Evolutionary conservation across 2,797 vertebrate genomes (phyloP).

Genomic region (Amblyopsis hoosieri): DNA sequence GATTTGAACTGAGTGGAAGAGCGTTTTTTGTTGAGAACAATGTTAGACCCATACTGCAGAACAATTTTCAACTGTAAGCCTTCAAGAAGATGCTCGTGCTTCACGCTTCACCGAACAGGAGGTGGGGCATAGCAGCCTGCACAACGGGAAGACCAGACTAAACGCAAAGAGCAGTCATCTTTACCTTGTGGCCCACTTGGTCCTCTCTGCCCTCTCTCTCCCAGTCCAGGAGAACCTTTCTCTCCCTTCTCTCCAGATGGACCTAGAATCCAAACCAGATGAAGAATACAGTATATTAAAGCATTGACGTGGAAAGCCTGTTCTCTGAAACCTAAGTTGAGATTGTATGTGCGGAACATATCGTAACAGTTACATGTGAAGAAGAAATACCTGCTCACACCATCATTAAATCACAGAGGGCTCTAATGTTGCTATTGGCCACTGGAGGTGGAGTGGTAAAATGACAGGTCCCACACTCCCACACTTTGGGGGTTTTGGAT

Average conservation of each 20-base stretch:
- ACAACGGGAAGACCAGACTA: background rate
- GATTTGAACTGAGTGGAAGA: slow-evolving; percentile 7
- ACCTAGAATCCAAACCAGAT: slow-evolving; percentile 72
- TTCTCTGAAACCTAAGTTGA: background rate
- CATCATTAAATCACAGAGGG: slow-evolving; percentile 5
- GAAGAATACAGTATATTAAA: slow-evolving; percentile 3
- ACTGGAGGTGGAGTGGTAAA: too few relatives aligned
- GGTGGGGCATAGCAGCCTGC: background rate
- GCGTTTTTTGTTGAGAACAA: slow-evolving; percentile 6
- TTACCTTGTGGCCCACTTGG: slow-evolving; percentile 88
- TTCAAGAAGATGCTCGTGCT: slow-evolving; percentile 13
- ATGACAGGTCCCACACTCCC: too few relatives aligned
- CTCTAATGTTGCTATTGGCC: slow-evolving; percentile 10
- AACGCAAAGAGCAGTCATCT: slow-evolving; percentile 29
- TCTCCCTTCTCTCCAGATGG: slow-evolving; percentile 94
- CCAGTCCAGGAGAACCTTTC: slow-evolving; percentile 82
- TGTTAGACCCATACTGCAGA: slow-evolving; percentile 25
- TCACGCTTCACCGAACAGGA: background rate
- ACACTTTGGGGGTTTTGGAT: too few relatives aligned
- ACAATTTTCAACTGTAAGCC: slow-evolving; percentile 17
- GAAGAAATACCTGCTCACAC: slow-evolving; percentile 4
- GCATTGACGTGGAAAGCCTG: background rate
- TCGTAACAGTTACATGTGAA: background rate
- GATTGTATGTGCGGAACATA: slow-evolving; percentile 7
- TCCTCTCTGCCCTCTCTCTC: slow-evolving; percentile 90